Evolutionary conservation across 23 tunicate species (phyloP).

Genomic region (Halocynthia roretzi): DNA sequence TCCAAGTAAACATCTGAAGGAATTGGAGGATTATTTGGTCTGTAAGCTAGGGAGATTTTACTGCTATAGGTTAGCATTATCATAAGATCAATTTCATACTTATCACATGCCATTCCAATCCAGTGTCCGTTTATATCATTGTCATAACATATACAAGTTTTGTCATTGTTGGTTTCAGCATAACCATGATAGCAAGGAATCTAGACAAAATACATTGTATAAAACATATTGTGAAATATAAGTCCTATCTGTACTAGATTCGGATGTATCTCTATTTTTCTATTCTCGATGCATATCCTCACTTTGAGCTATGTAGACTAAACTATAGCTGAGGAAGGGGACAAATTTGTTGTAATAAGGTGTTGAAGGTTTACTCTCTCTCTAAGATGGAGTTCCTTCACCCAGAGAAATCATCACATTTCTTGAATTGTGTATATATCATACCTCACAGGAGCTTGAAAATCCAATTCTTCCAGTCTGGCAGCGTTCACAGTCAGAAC

Average conservation of each 20-base stretch:
- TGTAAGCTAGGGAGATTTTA: no score
- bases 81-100: neutral
- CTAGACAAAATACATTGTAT: neutral
- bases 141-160: constrained; percentile 18
- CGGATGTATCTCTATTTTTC: no score
- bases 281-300: no score
- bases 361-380: no score
- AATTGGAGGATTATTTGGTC: neutral
- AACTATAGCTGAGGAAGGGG: no score
- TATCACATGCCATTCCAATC: constrained; percentile 16
- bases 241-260: no score
- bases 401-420: no score
- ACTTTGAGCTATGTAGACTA: no score
- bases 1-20: constrained; percentile 7
- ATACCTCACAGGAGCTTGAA: constrained; percentile 23
- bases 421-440: neutral
- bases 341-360: no score
- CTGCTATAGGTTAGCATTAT: neutral
- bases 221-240: no score
- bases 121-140: constrained; percentile 22
- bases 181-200: constrained; percentile 19
- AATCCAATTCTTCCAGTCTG: constrained; percentile 21
- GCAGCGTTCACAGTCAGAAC: constrained; percentile 14
- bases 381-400: no score
- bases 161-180: neutral